These are phyloP conservation scores for Ancistrus triradiatus DNA, from an alignment of 2,113 vertebrate species.

Conservation along the genomic window DNA sequence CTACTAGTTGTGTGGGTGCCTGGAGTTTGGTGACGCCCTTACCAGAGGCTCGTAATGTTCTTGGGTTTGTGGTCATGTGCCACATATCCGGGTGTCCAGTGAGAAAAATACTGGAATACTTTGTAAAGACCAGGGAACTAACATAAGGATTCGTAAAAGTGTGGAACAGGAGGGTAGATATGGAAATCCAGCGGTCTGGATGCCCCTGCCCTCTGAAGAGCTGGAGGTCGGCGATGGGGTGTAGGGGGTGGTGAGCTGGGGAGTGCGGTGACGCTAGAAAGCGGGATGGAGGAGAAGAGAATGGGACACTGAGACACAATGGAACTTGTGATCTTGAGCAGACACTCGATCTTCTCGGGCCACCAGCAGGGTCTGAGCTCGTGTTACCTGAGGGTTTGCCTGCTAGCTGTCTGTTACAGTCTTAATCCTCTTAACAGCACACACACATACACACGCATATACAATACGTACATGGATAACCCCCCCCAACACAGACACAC, in stretches of 20 bases:
- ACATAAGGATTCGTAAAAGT: no score
- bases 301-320: slow-evolving; percentile 56
- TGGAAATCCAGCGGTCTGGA: slow-evolving; percentile 18
- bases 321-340: slow-evolving; percentile 65
- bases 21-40: no score
- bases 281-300: slow-evolving; percentile 23
- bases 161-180: not conserved
- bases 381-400: slow-evolving; percentile 57
- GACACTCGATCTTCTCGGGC: slow-evolving; percentile 60
- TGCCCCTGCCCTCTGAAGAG: no score
- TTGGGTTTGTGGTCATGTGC: no score
- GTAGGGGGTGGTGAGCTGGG: slow-evolving; percentile 34
- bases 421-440: slow-evolving; percentile 14
- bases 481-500: not conserved
- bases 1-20: no score
- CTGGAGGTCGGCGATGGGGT: no score
- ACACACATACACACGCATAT: not conserved
- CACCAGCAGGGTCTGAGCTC: slow-evolving; percentile 53
- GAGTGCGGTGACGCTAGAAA: slow-evolving; percentile 52
- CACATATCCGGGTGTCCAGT: no score
- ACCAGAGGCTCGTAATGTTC: no score
- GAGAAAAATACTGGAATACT: no score
- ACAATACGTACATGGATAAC: not conserved
- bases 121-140: no score
- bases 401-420: slow-evolving; percentile 47